Percentiles rank a stretch among this genome's conserved stretches.
These are phyloP conservation scores for Synanthedon myopaeformis DNA, from an alignment of 2,888 invertebrate genomes.

Conservation along the genomic window DNA sequence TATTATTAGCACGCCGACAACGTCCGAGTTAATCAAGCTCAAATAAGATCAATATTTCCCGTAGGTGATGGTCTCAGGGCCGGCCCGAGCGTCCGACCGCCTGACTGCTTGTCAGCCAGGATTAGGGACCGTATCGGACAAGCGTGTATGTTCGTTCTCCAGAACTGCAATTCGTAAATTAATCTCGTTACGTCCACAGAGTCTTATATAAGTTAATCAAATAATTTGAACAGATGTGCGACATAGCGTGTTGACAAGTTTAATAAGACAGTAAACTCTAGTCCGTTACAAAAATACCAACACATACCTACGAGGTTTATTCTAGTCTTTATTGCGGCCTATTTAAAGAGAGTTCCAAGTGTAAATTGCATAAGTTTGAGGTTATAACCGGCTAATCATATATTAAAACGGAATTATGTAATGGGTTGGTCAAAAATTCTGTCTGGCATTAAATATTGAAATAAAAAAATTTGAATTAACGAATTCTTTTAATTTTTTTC, in stretches of 20 bases:
- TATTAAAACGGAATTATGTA: too few species aligned
- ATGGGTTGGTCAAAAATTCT: too few species aligned
- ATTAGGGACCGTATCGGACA: constrained; percentile 29
- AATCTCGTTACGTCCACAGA: constrained; percentile 20
- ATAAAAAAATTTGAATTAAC: too few species aligned
- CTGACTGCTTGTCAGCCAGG: constrained; percentile 28
- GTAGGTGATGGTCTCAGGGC: constrained; percentile 54
- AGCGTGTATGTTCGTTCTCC: constrained; percentile 13
- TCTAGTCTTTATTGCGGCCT: background rate
- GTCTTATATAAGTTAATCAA: constrained; percentile 16
- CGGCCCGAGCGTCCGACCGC: constrained; percentile 16
- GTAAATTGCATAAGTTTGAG: constrained; percentile 1
- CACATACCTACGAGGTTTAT: background rate
- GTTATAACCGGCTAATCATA: too few species aligned
- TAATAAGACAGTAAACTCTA: background rate
- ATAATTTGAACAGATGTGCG: constrained; percentile 8
- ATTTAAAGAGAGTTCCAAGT: constrained; percentile 12
- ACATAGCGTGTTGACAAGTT: constrained; percentile 2
- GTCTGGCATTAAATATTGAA: too few species aligned
- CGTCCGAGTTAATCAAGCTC: constrained; percentile 68
- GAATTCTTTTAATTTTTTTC: too few species aligned
- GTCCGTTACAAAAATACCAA: background rate
- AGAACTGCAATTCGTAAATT: constrained; percentile 17
- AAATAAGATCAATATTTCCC: constrained; percentile 68
- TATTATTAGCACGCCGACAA: constrained; percentile 66